phyloP scores from a whole-genome alignment of 2,888 invertebrate species.

The Amaurobius ferox region DNA sequence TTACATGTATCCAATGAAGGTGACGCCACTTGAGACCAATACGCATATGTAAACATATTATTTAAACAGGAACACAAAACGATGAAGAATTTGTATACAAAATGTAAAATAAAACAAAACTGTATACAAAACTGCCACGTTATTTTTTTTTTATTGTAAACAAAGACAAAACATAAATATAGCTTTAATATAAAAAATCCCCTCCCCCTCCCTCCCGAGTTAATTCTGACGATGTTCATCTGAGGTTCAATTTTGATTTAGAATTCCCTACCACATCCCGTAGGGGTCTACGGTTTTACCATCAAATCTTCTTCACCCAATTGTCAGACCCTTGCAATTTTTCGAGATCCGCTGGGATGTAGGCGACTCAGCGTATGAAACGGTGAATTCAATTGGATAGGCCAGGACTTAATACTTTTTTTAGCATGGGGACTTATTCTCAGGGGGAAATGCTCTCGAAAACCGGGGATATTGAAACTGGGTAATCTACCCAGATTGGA shows the following conservation, averaged over 20 bases:
- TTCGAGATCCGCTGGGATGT: conserved; percentile 16
- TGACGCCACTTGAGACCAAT: no score
- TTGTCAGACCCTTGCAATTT: conserved; percentile 20
- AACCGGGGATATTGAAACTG: conserved; percentile 28
- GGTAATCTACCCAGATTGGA: conserved; percentile 33
- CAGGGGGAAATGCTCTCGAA: conserved; percentile 19
- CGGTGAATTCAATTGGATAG: conserved; percentile 50
- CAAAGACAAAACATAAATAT: no score
- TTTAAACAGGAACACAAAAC: no score
- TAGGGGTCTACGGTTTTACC: conserved; percentile 27
- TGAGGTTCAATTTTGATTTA: conserved; percentile 65
- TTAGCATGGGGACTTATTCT: conserved; percentile 18
- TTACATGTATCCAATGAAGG: no score
- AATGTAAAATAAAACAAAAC: no score
- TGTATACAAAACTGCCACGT: no score
- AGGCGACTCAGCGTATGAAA: conserved; percentile 22
- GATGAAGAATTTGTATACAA: no score
- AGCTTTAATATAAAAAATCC: no score
- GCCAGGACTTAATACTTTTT: conserved; percentile 51
- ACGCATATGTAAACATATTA: no score
- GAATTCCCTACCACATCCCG: conserved; percentile 25
- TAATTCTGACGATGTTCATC: neutral
- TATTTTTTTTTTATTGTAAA: no score
- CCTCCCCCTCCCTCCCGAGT: no score
- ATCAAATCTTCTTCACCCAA: conserved; percentile 59